Conservation (phyloP, 2,113 vertebrate genomes). For the Entomyzon cyanotis region DNA sequence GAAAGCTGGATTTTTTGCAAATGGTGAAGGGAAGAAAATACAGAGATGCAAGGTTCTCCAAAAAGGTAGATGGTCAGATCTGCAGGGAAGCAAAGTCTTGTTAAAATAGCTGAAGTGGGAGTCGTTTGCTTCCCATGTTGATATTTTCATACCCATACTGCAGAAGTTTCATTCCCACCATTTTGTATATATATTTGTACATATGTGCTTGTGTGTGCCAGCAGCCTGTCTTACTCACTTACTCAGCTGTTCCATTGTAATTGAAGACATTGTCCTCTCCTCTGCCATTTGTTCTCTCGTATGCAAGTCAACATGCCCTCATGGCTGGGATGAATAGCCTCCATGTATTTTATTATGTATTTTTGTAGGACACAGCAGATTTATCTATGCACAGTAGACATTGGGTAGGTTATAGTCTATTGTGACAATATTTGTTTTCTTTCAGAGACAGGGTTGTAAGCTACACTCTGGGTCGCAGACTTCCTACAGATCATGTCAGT, state of each 20-base stretch:
- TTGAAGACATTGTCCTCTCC: conserved; percentile 64
- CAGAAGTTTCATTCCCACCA: conserved; percentile 42
- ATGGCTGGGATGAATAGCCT: conserved; percentile 46
- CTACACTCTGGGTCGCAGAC: conserved; percentile 90
- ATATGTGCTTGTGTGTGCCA: conserved; percentile 24
- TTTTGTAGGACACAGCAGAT: conserved; percentile 23
- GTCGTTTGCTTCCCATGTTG: conserved; percentile 44
- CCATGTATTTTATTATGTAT: background rate
- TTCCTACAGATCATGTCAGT: conserved; percentile 97
- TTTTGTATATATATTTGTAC: background rate
- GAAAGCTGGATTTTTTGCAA: background rate
- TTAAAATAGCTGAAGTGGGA: conserved; percentile 22
- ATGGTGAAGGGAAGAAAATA: conserved; percentile 2
- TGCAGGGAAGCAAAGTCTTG: background rate
- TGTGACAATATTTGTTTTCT: conserved; percentile 61
- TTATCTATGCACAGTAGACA: background rate
- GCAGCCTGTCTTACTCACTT: conserved; percentile 33
- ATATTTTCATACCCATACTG: conserved; percentile 38
- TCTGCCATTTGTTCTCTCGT: conserved; percentile 28
- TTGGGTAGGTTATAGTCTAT: background rate
- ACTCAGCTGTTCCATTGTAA: conserved; percentile 50
- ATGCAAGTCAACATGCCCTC: conserved; percentile 33
- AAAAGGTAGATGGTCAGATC: background rate
- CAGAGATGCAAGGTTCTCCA: background rate
- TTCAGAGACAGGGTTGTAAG: conserved; percentile 93